A percentile compares a stretch with the other conserved stretches of the same genome.
phyloP scores from a whole-genome alignment of 2,797 vertebrate genomes.

The Falco cherrug region DNA sequence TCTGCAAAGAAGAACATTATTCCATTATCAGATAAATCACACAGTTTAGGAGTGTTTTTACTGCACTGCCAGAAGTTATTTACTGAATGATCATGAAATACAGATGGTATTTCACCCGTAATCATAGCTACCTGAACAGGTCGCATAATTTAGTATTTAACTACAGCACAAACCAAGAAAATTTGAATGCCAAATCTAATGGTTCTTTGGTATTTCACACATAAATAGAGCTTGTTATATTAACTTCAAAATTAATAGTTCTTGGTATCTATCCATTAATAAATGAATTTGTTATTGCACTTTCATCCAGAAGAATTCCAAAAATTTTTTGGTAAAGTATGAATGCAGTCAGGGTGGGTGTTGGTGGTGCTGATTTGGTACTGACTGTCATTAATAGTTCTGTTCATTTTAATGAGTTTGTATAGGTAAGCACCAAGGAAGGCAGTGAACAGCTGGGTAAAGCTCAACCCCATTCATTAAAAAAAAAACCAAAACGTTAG shows the following conservation, averaged over 20 bases:
- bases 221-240: neutral
- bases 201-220: neutral
- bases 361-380: neutral
- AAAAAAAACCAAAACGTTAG: rapidly evolving
- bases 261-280: neutral
- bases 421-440: neutral
- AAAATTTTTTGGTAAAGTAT: rapidly evolving
- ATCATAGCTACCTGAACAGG: constrained; percentile 7
- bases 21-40: constrained; percentile 65
- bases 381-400: neutral
- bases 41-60: constrained; percentile 58
- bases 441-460: neutral
- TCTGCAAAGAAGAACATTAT: constrained; percentile 48
- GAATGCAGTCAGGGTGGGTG: neutral
- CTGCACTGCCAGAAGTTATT: constrained; percentile 49
- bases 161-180: neutral
- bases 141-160: constrained; percentile 15
- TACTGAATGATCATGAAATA: constrained; percentile 50
- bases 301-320: neutral
- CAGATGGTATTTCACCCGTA: constrained; percentile 45
- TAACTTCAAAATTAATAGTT: neutral
- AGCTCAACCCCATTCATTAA: neutral
- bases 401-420: neutral
- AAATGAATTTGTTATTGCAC: neutral
- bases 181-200: neutral